Evolutionary conservation across 1,140 invertebrate genomes (phyloP).

Genomic region (Uloborus diversus): DNA sequence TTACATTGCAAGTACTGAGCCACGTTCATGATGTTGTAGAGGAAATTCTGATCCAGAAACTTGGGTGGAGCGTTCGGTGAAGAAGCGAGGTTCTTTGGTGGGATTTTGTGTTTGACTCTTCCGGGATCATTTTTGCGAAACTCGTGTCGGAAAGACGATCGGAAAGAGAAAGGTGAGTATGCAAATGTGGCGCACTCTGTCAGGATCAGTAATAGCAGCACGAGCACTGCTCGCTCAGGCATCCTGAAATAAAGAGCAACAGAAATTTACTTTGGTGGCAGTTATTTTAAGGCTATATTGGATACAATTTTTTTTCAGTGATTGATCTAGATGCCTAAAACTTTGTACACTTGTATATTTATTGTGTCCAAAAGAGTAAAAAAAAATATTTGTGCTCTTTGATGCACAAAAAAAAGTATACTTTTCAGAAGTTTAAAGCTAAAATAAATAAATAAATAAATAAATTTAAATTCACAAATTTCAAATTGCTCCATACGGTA

Average conservation of each 20-base stretch:
- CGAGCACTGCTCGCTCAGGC: constrained; percentile 45
- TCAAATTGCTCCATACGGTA: too few species aligned
- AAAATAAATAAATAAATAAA: too few species aligned
- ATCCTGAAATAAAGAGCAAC: constrained; percentile 13
- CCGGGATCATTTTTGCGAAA: constrained; percentile 21
- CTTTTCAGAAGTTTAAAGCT: too few species aligned
- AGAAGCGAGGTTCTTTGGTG: constrained; percentile 31
- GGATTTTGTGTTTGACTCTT: constrained; percentile 37
- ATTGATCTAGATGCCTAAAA: too few species aligned
- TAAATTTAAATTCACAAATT: too few species aligned
- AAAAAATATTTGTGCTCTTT: too few species aligned
- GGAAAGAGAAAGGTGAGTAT: constrained; percentile 20
- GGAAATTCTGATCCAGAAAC: constrained; percentile 32
- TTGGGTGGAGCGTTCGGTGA: constrained; percentile 25
- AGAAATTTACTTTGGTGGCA: too few species aligned
- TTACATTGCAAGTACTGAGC: constrained; percentile 50
- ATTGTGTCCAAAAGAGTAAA: too few species aligned
- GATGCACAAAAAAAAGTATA: too few species aligned
- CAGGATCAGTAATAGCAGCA: constrained; percentile 34
- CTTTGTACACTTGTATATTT: too few species aligned
- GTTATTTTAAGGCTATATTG: too few species aligned
- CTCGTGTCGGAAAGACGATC: not conserved
- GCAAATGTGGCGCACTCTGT: constrained; percentile 15
- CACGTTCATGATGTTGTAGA: constrained; percentile 36
- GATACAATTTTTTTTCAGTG: too few species aligned